Conservation (phyloP, 2,113 vertebrate genomes). For the Mobula hypostoma region DNA sequence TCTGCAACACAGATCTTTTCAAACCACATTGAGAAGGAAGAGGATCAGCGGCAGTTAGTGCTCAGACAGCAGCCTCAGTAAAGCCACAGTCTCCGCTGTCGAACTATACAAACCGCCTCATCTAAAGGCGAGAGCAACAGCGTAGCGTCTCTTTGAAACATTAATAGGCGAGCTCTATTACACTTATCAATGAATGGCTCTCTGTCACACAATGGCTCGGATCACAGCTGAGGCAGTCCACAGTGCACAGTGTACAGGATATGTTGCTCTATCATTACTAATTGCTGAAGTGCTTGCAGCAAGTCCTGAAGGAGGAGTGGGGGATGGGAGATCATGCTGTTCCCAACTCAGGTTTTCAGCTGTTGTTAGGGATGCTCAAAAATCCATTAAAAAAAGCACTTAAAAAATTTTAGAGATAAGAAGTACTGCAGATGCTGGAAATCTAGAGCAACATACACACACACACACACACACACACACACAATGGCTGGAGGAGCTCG, state of each 20-base stretch:
- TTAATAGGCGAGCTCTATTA: neutral
- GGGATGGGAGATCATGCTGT: neutral
- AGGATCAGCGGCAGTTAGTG: neutral
- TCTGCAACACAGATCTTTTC: neutral
- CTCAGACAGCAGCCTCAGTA: neutral
- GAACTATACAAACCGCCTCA: neutral
- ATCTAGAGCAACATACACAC: no score
- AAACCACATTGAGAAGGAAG: neutral
- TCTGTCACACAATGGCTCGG: slow-evolving; percentile 9
- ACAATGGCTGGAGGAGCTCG: no score
- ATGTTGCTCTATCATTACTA: slow-evolving; percentile 13
- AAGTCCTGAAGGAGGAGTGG: neutral
- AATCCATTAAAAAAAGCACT: no score
- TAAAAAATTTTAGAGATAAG: no score
- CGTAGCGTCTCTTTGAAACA: slow-evolving; percentile 5
- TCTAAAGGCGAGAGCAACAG: neutral
- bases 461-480: no score
- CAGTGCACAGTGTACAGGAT: slow-evolving; percentile 8
- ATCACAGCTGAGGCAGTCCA: neutral
- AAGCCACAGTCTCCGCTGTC: neutral
- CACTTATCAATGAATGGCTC: slow-evolving; percentile 15
- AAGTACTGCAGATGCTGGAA: no score
- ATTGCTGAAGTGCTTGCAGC: neutral
- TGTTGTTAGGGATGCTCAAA: no score
- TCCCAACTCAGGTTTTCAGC: neutral